phyloP scores from a whole-genome alignment of 2,888 invertebrate species.

The Xylophagus ater region DNA sequence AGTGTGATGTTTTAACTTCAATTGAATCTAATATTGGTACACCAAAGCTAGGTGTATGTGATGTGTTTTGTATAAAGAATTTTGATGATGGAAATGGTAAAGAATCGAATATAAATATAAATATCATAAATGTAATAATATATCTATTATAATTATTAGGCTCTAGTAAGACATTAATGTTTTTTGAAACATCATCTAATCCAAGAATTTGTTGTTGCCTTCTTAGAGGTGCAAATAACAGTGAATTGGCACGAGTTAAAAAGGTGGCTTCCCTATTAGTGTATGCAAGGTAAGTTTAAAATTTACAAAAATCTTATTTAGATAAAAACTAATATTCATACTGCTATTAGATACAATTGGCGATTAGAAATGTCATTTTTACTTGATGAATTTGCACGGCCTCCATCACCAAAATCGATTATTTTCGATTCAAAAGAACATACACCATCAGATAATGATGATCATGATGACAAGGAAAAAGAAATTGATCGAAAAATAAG shows the following conservation, averaged over 20 bases:
- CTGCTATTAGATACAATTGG: constrained; percentile 73
- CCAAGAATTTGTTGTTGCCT: constrained; percentile 78
- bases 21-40: constrained; percentile 77
- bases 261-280: constrained; percentile 71
- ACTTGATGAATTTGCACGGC: constrained; percentile 74
- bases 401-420: constrained; percentile 46
- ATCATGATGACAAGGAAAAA: constrained; percentile 14
- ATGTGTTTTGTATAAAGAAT: constrained; percentile 62
- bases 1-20: constrained; percentile 75
- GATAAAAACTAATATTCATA: no score
- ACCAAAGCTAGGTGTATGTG: constrained; percentile 74
- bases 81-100: constrained; percentile 43
- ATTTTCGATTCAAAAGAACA: constrained; percentile 41
- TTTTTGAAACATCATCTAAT: constrained; percentile 80
- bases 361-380: constrained; percentile 82
- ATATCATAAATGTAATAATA: background rate
- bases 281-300: constrained; percentile 34
- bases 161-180: constrained; percentile 77
- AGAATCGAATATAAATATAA: constrained; percentile 11
- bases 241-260: constrained; percentile 73
- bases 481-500: constrained; percentile 16
- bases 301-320: background rate
- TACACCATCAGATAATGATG: constrained; percentile 28
- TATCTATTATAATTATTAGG: constrained; percentile 39
- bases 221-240: constrained; percentile 65